Base-by-base conservation (phyloP, 2,888 invertebrate genomes). In the Nomada ferruginata region DNA sequence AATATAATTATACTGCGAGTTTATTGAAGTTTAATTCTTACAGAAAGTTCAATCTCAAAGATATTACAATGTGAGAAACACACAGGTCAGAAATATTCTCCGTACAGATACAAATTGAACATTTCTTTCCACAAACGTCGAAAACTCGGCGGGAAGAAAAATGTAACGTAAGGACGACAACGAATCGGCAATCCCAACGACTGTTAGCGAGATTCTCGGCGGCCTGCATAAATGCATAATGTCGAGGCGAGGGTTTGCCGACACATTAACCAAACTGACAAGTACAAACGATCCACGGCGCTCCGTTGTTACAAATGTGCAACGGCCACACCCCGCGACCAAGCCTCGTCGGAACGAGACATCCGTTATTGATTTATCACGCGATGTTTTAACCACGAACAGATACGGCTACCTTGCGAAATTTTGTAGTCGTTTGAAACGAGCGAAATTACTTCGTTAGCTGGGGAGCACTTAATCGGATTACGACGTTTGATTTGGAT, bases 201-300 rank as follows among this genome's bases (percentile, higher is more conserved):
- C 59, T 50, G 78, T 79, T 36, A 84, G 82, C 84, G 81, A 83
- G 79, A 64, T 84, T 65, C 73, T 68, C 63, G 76, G 60, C 55
- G 72, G 68, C 59, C 23, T 52, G 61, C 79, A 85, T 86, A 85
- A 88, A 88, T 88, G 83, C 83, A 79, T 88, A 85, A 86, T 77
- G 76, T 85, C 80, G 74, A 77, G 69, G 64, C 76, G 65, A 77
- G 65, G 75, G 76, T 85, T 83, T 79, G 78, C 74, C 69, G 64
- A 76, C 79, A 85, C 86, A 88, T 88, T 85, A 88, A 85, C 83
- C 57, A 23, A 64, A 59, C 78, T 82, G 88, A 88, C 88, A 85
- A 80, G 86, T 86, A 88, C 86, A 88, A 88, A 88, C 79, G 85
- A 88, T 53, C 80, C 36, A 10, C 66, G 15, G 76, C 57, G 78